phyloP scores from a whole-genome alignment of 1,140 invertebrate genomes.

The Lerema accius region DNA sequence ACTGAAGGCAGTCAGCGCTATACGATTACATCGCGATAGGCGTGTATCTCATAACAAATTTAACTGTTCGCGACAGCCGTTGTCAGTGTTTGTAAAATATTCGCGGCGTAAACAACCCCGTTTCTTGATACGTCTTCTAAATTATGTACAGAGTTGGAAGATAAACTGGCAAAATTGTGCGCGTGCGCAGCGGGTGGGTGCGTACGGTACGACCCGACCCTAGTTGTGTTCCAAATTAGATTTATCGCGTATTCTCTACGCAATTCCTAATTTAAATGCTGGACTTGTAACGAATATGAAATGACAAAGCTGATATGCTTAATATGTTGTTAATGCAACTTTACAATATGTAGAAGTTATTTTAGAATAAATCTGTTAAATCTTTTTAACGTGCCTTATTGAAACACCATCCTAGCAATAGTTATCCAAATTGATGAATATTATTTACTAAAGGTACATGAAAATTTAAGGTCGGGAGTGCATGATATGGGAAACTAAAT shows the following conservation, averaged over 20 bases:
- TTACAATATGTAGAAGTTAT: too few relatives aligned
- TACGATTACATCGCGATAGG: slow-evolving; percentile 24
- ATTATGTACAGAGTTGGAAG: slow-evolving; percentile 46
- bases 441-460: too few relatives aligned
- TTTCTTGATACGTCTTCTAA: slow-evolving; percentile 54
- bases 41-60: slow-evolving; percentile 55
- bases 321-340: too few relatives aligned
- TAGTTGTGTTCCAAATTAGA: slow-evolving; percentile 30
- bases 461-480: too few relatives aligned
- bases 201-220: slow-evolving; percentile 32
- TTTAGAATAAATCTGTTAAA: too few relatives aligned
- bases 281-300: slow-evolving; percentile 14
- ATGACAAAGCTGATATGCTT: too few relatives aligned
- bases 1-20: slow-evolving; percentile 9
- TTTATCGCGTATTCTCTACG: slow-evolving; percentile 31
- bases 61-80: slow-evolving; percentile 58
- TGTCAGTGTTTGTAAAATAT: slow-evolving; percentile 58
- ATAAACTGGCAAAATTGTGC: slow-evolving; percentile 55
- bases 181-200: slow-evolving; percentile 51
- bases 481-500: too few relatives aligned
- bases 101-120: slow-evolving; percentile 54
- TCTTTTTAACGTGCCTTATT: too few relatives aligned
- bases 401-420: too few relatives aligned
- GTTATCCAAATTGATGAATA: too few relatives aligned
- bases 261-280: slow-evolving; percentile 32